These are phyloP conservation scores for Leptobrachium leishanense DNA, from an alignment of 2,113 vertebrate species.

Conservation along the genomic window DNA sequence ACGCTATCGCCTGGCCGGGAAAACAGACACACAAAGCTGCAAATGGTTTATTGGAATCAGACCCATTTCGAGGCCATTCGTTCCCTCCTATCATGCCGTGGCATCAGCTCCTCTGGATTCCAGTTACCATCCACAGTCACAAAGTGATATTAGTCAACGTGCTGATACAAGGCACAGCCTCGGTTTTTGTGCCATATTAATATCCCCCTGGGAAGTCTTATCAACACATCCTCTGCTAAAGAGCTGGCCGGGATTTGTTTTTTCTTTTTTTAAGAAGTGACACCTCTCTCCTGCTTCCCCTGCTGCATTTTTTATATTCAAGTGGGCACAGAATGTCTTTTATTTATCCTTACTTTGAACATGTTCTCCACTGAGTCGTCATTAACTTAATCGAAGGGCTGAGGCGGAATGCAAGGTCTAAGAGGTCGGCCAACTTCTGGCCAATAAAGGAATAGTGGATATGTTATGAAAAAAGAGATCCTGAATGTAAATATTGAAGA, in stretches of 20 bases:
- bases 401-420: too few relatives aligned
- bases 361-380: not conserved
- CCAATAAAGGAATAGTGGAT: too few relatives aligned
- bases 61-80: slow-evolving; percentile 4
- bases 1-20: not conserved
- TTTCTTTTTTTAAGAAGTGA: slow-evolving; percentile 12
- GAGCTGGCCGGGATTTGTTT: slow-evolving; percentile 20
- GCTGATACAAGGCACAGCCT: slow-evolving; percentile 26
- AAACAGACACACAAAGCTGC: not conserved
- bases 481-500: too few relatives aligned
- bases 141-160: slow-evolving; percentile 33
- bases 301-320: slow-evolving; percentile 2
- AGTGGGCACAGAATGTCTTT: slow-evolving; percentile 9
- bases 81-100: slow-evolving; percentile 6
- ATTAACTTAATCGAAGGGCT: not conserved
- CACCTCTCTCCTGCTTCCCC: slow-evolving; percentile 21
- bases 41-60: slow-evolving; percentile 13
- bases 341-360: slow-evolving; percentile 18
- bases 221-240: slow-evolving; percentile 41
- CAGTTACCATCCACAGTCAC: slow-evolving; percentile 18
- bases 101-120: slow-evolving; percentile 16
- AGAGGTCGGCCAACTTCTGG: too few relatives aligned
- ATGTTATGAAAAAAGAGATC: too few relatives aligned
- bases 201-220: slow-evolving; percentile 14
- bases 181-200: slow-evolving; percentile 13